A percentile compares a stretch with the other conserved stretches of the same genome.
Evolutionary conservation across 2,888 invertebrate species (phyloP).

Genomic region (Pandemis corylana): DNA sequence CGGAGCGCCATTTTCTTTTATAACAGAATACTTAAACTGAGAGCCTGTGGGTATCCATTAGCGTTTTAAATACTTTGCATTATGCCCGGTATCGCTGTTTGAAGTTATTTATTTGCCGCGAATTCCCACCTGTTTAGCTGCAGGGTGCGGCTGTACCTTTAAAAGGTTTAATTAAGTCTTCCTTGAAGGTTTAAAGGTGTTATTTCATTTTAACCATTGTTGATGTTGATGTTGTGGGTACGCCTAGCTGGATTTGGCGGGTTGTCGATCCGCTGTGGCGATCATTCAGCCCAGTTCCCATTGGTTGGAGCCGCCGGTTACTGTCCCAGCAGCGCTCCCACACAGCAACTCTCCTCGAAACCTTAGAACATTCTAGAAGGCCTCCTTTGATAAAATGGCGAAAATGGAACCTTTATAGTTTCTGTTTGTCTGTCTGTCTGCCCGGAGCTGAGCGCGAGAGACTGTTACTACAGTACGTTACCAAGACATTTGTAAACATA

Average conservation of each 20-base stretch:
- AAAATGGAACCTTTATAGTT: no score
- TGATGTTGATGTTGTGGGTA: not conserved
- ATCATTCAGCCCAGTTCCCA: no score
- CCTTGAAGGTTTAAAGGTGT: not conserved
- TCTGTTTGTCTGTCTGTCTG: no score
- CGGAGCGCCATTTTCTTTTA: not conserved
- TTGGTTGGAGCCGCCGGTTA: no score
- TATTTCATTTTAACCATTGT: not conserved
- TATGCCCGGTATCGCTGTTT: not conserved
- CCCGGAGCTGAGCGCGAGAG: no score
- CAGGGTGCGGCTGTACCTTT: not conserved
- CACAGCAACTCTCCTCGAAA: no score
- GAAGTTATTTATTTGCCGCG: slow-evolving; percentile 2
- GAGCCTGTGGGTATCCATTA: slow-evolving; percentile 17
- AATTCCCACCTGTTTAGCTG: not conserved
- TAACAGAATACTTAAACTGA: not conserved
- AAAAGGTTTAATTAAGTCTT: not conserved
- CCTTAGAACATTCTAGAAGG: no score
- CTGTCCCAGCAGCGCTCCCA: no score
- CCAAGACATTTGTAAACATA: not conserved
- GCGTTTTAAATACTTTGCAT: slow-evolving; percentile 17
- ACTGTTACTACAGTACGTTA: no score
- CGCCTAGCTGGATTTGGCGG: no score
- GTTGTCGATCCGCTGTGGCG: no score
- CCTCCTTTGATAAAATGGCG: no score